These are phyloP conservation scores for Drosophila siamana DNA, from an alignment of 2,888 invertebrate genomes.

Conservation along the genomic window DNA sequence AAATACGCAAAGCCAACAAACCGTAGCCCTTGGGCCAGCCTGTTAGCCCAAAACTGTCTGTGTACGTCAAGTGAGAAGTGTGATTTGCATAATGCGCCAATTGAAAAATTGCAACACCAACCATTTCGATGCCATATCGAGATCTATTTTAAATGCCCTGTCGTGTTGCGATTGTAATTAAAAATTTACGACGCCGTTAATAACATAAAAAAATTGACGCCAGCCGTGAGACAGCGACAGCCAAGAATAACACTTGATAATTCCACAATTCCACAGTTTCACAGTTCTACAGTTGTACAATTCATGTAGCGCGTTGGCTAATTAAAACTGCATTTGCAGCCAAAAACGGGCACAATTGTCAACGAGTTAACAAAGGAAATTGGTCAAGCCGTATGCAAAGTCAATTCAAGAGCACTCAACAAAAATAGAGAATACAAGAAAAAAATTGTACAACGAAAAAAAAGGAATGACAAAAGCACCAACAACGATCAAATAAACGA, in stretches of 20 bases:
- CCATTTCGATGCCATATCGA: slow-evolving; percentile 35
- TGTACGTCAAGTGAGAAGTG: slow-evolving; percentile 16
- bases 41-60: slow-evolving; percentile 19
- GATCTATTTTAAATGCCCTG: slow-evolving; percentile 65
- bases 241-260: slow-evolving; percentile 34
- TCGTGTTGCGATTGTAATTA: slow-evolving; percentile 77
- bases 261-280: slow-evolving; percentile 34
- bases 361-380: slow-evolving; percentile 68
- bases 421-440: slow-evolving; percentile 3
- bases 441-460: not conserved
- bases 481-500: slow-evolving; percentile 17
- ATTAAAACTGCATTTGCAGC: slow-evolving; percentile 58
- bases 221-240: slow-evolving; percentile 23
- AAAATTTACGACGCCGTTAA: slow-evolving; percentile 72
- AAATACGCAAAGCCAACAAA: slow-evolving; percentile 48
- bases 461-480: slow-evolving; percentile 22
- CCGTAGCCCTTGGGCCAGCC: slow-evolving; percentile 41
- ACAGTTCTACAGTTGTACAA: slow-evolving; percentile 49
- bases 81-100: slow-evolving; percentile 45
- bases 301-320: slow-evolving; percentile 59
- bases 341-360: slow-evolving; percentile 70
- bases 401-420: slow-evolving; percentile 58
- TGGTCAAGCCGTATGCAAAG: slow-evolving; percentile 63
- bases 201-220: slow-evolving; percentile 42
- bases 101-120: slow-evolving; percentile 34